Evolutionary conservation across 2,888 invertebrate genomes (phyloP).

Genomic region (Melieria crassipennis): DNA sequence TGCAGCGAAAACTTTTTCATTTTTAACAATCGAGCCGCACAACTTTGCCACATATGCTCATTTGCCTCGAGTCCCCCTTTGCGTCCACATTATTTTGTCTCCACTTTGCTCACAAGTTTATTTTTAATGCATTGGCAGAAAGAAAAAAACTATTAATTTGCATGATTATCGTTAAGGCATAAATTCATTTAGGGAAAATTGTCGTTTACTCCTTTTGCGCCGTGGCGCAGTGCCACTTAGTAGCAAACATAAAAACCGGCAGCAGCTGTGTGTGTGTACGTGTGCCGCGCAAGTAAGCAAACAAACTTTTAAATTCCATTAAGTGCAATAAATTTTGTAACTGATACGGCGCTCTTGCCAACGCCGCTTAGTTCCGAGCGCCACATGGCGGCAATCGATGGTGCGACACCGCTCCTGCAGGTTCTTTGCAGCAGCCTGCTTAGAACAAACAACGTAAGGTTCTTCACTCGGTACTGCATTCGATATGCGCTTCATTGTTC

Average conservation of each 20-base stretch:
- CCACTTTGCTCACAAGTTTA: no score
- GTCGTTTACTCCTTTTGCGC: slow-evolving; percentile 39
- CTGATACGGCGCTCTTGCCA: slow-evolving; percentile 46
- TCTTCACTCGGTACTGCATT: no score
- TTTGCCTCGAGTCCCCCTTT: no score
- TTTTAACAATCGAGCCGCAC: slow-evolving; percentile 8
- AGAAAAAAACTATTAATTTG: slow-evolving; percentile 56
- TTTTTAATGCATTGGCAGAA: slow-evolving; percentile 9
- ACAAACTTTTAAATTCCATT: slow-evolving; percentile 63
- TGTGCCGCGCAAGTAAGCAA: slow-evolving; percentile 42
- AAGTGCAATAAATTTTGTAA: slow-evolving; percentile 62
- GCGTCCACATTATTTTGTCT: no score
- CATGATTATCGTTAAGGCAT: slow-evolving; percentile 59
- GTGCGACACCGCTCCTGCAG: no score
- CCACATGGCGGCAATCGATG: no score
- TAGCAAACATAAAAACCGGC: no score
- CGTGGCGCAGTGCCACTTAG: slow-evolving; percentile 18
- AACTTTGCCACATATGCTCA: no score
- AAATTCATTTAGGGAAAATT: slow-evolving; percentile 52
- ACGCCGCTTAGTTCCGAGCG: no score
- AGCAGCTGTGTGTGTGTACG: not conserved
- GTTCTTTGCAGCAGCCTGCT: no score
- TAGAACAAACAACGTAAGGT: no score
- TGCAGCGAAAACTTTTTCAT: slow-evolving; percentile 2
- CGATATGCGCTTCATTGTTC: no score